Evolutionary conservation across 2,797 vertebrate genomes (phyloP), one percentile per base, ranked within the genome.

Genomic region (Sphenopsis melanotis): DNA sequence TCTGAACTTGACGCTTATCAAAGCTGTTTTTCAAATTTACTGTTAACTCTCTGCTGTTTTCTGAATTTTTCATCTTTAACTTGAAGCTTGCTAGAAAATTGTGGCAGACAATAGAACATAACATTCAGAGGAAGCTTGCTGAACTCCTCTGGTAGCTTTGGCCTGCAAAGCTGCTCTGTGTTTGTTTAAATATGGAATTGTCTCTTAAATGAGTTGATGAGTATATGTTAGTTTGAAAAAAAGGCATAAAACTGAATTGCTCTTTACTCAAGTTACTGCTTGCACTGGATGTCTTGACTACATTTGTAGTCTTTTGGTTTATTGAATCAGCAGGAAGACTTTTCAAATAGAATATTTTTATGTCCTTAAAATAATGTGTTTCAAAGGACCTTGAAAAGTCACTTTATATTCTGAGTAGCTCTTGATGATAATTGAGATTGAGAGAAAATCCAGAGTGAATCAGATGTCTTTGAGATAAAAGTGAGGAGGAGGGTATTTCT

Each of bases 11-110:
- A 94, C 20, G 68, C 78, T 39, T 95, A 94, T 92, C 70, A 95
- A 97, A 97, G 71, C 89, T 96, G 93, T 91, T 97, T 95, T 94
- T 89, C 85, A 68, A 55, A 95, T 86, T 95, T 96, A 89, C 27
- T 17, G 85, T 95, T 95, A 96, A 95, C 78, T 96, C 92, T 95
- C 93, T 74, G 52, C 89, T 80, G 68, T 65, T 92, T 96, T 76
- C 91, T 87, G 70, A 94, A 94, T 94, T 96, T 96, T 77, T 75
- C 79, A 87, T 83, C 78, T 95, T 96, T 94, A 87, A 89, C 52
- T 89, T 94, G 68, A 93, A 87, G 52, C 92, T 86, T 94, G 59
- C 69, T 93, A 37, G 46, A 70, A 91, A 87, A 78, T 37, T 53
- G 79, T 69, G 66, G 63, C 65, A 92, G 90, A 95, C 87, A 95